Base-by-base conservation (phyloP, 2,888 invertebrate genomes). In the Parasteatoda lunata region DNA sequence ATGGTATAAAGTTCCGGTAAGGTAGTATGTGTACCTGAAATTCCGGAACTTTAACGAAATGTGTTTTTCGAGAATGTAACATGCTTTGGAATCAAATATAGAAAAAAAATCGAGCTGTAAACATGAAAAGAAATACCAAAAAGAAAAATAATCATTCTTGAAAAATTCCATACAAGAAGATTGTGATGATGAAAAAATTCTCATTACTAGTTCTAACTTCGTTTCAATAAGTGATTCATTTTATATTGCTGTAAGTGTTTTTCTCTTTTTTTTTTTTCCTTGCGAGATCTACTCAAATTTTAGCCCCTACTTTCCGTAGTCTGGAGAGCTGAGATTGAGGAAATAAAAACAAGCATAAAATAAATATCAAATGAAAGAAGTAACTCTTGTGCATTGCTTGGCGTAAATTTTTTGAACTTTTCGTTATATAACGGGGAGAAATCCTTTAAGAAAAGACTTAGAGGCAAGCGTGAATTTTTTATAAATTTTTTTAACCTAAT, bases 151-250 rank as follows among this genome's bases (percentile, higher is more conserved):
- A 54, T 75, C 45, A 54, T 59, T 75, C 54, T 52, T 6, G 30
- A 70, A 76, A 82, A 76, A 49, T 48, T 59, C 54, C 15, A 70
- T 64, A 49, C n/a, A 49, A 76, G 79, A 71, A 54, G 64, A 69
- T 48, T 30, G 47, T 30, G 30, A 65, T 30, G 15, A 30, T 13
- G 45, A 72, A 84, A 78, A 79, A 75, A 73, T 75, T 78, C 78
- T 84, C 84, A 79, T 84, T 84, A 79, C 75, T 48, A 64, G 72
- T 54, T 69, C 84, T 79, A 84, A 84, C 84, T 84, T 78, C 68
- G 84, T 84, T 84, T 84, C 84, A 84, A 84, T 84, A 84, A 84
- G 75, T 69, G 73, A 30, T 80, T 73, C 54, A 70, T 72, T 80
- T 80, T 66, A 7, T 80, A 65, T 47, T 59, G 47, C 48, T 76